A percentile compares a stretch with the other conserved stretches of the same genome.
Conservation (phyloP, 2,113 vertebrate genomes). For the Urocynchramus pylzowi region DNA sequence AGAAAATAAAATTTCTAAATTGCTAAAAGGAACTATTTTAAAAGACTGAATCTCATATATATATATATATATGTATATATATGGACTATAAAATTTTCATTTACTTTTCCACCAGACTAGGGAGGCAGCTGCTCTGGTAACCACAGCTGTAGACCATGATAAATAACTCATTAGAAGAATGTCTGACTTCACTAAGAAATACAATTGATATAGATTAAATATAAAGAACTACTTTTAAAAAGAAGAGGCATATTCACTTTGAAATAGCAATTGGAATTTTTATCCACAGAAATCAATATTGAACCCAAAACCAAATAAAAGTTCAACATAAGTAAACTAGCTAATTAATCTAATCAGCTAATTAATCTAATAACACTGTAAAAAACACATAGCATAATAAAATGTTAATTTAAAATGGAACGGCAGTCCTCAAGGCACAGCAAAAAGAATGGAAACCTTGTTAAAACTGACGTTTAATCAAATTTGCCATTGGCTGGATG, state of each 20-base stretch:
- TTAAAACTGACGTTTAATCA: not conserved
- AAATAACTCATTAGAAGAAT: not conserved
- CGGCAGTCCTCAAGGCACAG: not conserved
- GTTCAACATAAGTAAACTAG: not conserved
- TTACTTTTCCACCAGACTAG: not conserved
- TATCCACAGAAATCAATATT: not conserved
- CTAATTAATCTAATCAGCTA: too few relatives aligned
- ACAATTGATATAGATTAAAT: not conserved
- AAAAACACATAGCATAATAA: not conserved
- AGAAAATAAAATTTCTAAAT: not conserved
- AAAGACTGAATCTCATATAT: not conserved
- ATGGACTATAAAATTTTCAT: not conserved
- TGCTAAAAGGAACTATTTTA: not conserved
- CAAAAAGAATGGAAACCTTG: not conserved
- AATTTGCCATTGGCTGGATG: not conserved
- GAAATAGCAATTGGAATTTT: not conserved
- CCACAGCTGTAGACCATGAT: not conserved
- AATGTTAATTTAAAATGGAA: not conserved
- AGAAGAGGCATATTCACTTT: not conserved
- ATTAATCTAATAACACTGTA: not conserved
- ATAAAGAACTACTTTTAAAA: not conserved
- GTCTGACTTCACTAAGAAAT: not conserved
- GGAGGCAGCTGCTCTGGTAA: not conserved
- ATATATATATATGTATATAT: not conserved
- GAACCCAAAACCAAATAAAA: not conserved